phyloP scores from a whole-genome alignment of 23 tunicate species.

The Phallusia fumigata region DNA sequence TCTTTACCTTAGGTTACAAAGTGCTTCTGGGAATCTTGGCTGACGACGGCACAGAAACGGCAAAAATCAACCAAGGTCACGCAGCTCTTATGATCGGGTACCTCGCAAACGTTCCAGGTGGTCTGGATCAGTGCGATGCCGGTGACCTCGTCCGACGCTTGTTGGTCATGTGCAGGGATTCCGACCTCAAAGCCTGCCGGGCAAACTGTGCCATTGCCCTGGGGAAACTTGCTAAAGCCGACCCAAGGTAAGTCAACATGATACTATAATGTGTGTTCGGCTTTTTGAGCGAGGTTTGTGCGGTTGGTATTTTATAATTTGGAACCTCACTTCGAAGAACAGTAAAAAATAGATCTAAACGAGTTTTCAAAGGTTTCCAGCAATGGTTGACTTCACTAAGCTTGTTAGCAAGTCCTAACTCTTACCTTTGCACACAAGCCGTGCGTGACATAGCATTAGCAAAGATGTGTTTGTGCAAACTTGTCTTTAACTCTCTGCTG shows the following conservation, averaged over 20 bases:
- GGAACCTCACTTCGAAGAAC: no score
- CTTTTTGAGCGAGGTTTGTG: no score
- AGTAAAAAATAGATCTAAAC: no score
- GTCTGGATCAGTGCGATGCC: neutral
- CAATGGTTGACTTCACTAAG: no score
- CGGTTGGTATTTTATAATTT: no score
- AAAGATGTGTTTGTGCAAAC: no score
- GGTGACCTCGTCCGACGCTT: constrained; percentile 61
- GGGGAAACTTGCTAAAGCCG: constrained; percentile 61
- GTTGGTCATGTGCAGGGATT: constrained; percentile 65
- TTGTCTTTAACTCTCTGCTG: no score
- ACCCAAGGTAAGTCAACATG: constrained; percentile 21
- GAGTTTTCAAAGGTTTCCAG: no score
- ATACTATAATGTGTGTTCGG: neutral
- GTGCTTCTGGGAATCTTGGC: constrained; percentile 22
- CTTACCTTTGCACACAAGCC: no score
- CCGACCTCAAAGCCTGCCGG: constrained; percentile 39
- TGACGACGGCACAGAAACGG: constrained; percentile 11
- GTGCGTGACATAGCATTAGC: no score
- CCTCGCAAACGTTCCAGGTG: constrained; percentile 26
- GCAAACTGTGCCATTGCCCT: constrained; percentile 68
- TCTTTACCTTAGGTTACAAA: constrained; percentile 14
- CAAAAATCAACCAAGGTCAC: constrained; percentile 70
- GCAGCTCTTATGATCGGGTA: constrained; percentile 61
- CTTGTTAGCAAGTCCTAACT: no score